These are phyloP conservation scores for Drosophila nigrodunni DNA, from an alignment of 1,140 invertebrate genomes.

Conservation along the genomic window DNA sequence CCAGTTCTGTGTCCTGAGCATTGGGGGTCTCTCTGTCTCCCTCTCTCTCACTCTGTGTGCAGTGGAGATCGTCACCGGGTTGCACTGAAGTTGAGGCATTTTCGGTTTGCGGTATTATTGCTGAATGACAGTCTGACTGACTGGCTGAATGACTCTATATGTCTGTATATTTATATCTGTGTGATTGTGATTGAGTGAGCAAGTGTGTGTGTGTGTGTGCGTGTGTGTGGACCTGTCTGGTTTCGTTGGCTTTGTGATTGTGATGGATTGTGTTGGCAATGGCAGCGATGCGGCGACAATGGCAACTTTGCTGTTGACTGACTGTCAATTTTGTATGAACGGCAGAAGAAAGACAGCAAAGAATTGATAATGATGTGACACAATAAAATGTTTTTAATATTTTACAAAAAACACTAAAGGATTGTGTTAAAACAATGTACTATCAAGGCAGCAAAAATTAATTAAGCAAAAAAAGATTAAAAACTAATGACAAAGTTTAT, in stretches of 20 bases:
- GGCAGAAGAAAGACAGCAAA: background rate
- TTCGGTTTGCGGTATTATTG: conserved; percentile 74
- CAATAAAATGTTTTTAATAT: conserved; percentile 14
- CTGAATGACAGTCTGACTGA: conserved; percentile 61
- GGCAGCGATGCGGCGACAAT: conserved; percentile 50
- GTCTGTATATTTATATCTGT: conserved; percentile 14
- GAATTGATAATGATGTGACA: conserved; percentile 1
- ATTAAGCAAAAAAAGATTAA: too few species aligned
- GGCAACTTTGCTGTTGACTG: conserved; percentile 40
- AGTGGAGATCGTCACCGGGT: conserved; percentile 21
- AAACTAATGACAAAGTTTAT: too few species aligned
- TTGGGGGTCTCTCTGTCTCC: background rate
- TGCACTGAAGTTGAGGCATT: conserved; percentile 66
- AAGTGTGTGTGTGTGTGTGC: background rate
- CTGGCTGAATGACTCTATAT: conserved; percentile 50
- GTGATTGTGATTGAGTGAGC: conserved; percentile 1
- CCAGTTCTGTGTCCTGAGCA: conserved; percentile 6
- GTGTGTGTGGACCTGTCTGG: conserved; percentile 50
- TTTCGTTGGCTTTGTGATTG: conserved; percentile 70
- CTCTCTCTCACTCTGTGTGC: background rate
- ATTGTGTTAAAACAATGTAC: background rate
- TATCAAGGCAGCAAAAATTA: background rate
- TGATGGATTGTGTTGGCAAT: conserved; percentile 67
- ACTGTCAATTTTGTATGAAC: conserved; percentile 37
- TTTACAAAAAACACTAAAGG: conserved; percentile 1